Base-by-base conservation (phyloP, 2,113 vertebrate species). In the Catharus fuscescens region DNA sequence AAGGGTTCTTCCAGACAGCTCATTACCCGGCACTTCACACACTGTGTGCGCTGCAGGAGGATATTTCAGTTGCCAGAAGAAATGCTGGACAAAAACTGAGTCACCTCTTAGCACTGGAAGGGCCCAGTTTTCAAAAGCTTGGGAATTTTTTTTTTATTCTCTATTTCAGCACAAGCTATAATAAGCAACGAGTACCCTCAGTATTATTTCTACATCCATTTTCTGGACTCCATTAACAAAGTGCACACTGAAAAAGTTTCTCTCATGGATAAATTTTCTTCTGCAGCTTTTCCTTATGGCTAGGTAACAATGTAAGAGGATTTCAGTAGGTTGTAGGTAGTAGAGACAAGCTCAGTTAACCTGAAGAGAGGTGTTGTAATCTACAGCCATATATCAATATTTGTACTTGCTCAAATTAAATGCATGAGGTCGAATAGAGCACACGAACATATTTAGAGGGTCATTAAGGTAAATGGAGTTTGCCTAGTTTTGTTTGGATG, bases 1-100 rank as follows among this genome's bases (percentile, higher is more conserved):
- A 3, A 64, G 14, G 7, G 10, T n/a, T 19, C 62, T 47, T 34
- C 56, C 40, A 60, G 71, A 4, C 8, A 21, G 29, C 0, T 0
- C 26, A 3, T 34, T 44, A 31, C 17, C 19, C 23, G 57, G 21
- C 10, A 34, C 26, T 10, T 73, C 70, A 50, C 42, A 26, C 6
- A 3, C 4, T 29, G 21, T 5, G 3, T 45, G 26, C 11, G 5
- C 17, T n/a, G 42, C 64, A 70, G 59, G 9, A 72, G 5, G 17
- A 42, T 54, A 40, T 10, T 45, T 31, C 31, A 7, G 6, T 9
- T 80, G 38, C 60, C 60, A 73, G 38, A 83, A 78, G 18, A 29
- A 79, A 11, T 1, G 1, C n/a, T 57, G 50, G 42, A 18, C 7
- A 80, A 62, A 95, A 65, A 0, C 8, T 34, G n/a, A 31, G 9